Percentiles rank a stretch among this genome's conserved stretches.
phyloP scores from a whole-genome alignment of 2,113 vertebrate species.

The Progne subis region DNA sequence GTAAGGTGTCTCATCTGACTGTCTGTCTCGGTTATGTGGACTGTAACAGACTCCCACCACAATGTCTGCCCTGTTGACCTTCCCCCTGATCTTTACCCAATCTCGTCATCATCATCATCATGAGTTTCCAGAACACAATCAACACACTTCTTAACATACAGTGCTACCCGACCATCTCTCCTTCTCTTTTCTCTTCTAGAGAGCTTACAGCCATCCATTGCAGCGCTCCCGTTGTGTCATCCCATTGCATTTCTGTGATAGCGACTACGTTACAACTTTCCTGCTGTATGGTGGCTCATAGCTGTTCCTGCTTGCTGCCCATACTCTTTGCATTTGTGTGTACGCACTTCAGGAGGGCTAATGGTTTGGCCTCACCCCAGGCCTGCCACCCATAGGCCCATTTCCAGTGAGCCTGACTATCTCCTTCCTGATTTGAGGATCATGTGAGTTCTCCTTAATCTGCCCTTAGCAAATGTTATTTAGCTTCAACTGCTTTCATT shows the following conservation, averaged over 20 bases:
- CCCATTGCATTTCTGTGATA: not conserved
- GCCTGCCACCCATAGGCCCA: no score
- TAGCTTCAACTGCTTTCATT: not conserved
- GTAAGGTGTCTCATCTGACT: not conserved
- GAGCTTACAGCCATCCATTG: not conserved
- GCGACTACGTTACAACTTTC: accelerated
- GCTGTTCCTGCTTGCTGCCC: not conserved
- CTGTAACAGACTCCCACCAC: not conserved
- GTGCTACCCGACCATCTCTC: no score
- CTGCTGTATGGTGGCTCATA: not conserved
- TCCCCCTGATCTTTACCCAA: not conserved
- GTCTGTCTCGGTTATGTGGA: not conserved
- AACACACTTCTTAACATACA: not conserved
- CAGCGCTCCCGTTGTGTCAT: not conserved
- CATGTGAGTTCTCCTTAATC: not conserved
- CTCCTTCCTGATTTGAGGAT: not conserved
- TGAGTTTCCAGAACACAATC: not conserved
- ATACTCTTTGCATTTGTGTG: not conserved
- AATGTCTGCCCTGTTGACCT: not conserved
- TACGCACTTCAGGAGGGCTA: not conserved
- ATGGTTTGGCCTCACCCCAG: not conserved
- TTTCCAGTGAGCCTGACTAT: not conserved
- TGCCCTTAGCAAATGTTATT: not conserved
- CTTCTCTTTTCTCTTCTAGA: not conserved
- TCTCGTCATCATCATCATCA: not conserved